Conservation (phyloP, 2,113 vertebrate species). For the Macheiramphus alcinus region DNA sequence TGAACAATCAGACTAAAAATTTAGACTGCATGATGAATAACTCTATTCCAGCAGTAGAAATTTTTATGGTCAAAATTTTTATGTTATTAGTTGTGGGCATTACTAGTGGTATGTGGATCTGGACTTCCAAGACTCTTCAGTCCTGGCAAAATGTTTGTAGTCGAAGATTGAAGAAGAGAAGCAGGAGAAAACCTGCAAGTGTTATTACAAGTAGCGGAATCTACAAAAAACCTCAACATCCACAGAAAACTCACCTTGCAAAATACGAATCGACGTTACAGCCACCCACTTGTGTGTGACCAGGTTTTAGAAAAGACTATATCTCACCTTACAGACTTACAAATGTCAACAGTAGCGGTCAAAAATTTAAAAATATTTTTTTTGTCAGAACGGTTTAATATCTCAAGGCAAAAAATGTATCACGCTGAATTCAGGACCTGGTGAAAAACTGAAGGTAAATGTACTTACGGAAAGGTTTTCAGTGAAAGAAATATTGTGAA, state of each 20-base stretch:
- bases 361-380: not conserved
- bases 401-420: constrained; percentile 5
- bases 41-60: constrained; percentile 92
- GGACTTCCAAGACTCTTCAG: constrained; percentile 96
- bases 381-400: not conserved
- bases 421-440: constrained; percentile 34
- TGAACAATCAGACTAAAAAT: constrained; percentile 72
- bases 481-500: not conserved
- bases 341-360: not conserved
- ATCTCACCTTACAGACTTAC: not conserved
- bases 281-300: constrained; percentile 90
- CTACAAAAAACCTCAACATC: constrained; percentile 89
- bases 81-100: constrained; percentile 97
- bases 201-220: constrained; percentile 84
- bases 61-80: constrained; percentile 97
- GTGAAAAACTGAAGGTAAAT: constrained; percentile 20
- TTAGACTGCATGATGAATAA: constrained; percentile 85
- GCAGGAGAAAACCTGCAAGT: constrained; percentile 86
- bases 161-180: constrained; percentile 84
- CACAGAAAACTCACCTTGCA: constrained; percentile 82
- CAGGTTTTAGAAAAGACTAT: not conserved
- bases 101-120: constrained; percentile 98
- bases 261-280: constrained; percentile 85
- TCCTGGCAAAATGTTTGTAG: constrained; percentile 95
- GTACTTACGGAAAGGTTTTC: not conserved